phyloP scores from a whole-genome alignment of 2,113 vertebrate genomes.

The Phyllostomus discolor region DNA sequence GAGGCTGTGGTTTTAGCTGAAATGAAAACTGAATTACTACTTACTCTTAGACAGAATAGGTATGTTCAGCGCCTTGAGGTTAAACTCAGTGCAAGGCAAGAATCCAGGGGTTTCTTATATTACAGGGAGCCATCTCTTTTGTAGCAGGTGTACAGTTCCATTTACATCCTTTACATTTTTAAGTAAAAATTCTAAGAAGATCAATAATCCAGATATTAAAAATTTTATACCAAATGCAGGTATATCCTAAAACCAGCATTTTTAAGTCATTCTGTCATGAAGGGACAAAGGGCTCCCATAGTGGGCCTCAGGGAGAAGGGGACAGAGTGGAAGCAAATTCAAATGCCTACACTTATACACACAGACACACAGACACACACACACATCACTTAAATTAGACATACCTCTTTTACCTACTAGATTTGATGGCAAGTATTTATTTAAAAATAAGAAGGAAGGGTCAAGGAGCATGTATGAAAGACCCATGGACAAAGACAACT shows the following conservation, averaged over 20 bases:
- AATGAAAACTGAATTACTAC: conserved; percentile 67
- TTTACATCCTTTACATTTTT: neutral
- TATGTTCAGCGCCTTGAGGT: conserved; percentile 34
- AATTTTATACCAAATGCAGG: neutral
- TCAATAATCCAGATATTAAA: neutral
- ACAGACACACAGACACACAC: fast-evolving
- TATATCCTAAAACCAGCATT: neutral
- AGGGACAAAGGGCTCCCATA: fast-evolving
- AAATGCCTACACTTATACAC: neutral
- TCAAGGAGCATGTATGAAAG: too few relatives aligned
- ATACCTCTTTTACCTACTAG: neutral
- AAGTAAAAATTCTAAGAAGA: neutral
- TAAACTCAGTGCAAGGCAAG: conserved; percentile 37
- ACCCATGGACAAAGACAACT: too few relatives aligned
- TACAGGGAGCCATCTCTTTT: neutral
- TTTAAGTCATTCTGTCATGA: neutral
- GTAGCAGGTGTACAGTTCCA: neutral
- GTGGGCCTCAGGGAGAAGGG: neutral
- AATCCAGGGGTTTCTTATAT: neutral
- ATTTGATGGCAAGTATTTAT: neutral
- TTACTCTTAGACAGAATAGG: conserved; percentile 48
- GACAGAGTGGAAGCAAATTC: neutral
- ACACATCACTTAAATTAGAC: neutral
- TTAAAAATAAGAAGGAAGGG: neutral
- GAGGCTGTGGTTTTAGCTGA: conserved; percentile 36